A percentile compares a stretch with the other conserved stretches of the same genome.
phyloP scores from a whole-genome alignment of 23 tunicate species.

The Halocynthia roretzi region DNA sequence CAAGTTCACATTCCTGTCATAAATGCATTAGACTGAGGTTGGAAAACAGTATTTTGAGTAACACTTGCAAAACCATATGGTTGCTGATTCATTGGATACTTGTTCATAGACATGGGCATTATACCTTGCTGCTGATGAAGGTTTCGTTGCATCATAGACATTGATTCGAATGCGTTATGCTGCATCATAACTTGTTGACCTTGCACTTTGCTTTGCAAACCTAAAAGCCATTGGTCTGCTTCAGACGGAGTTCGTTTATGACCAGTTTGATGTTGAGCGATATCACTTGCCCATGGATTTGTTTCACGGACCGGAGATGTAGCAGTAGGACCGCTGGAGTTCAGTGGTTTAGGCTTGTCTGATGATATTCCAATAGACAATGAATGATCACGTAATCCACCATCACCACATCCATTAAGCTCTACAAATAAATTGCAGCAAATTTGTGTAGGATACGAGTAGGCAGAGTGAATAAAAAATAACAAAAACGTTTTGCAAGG shows the following conservation, averaged over 20 bases:
- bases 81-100: no score
- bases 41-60: no score
- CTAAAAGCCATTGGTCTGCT: slow-evolving; percentile 78
- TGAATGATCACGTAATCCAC: slow-evolving; percentile 8
- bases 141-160: no score
- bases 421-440: background rate
- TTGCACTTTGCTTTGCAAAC: slow-evolving; percentile 45
- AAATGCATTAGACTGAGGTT: no score
- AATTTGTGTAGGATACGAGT: background rate
- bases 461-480: no score
- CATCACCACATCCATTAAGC: background rate
- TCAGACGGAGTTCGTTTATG: slow-evolving; percentile 68
- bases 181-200: background rate
- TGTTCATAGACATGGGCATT: no score
- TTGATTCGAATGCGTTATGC: no score
- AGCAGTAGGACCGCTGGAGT: background rate
- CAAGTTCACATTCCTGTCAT: no score
- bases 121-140: no score
- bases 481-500: no score
- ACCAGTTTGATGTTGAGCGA: slow-evolving; percentile 26
- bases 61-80: no score
- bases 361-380: background rate
- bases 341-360: background rate
- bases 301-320: slow-evolving; percentile 72
- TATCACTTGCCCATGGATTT: slow-evolving; percentile 92